Conservation (phyloP, 2,113 vertebrate species). For the Albula glossodonta region DNA sequence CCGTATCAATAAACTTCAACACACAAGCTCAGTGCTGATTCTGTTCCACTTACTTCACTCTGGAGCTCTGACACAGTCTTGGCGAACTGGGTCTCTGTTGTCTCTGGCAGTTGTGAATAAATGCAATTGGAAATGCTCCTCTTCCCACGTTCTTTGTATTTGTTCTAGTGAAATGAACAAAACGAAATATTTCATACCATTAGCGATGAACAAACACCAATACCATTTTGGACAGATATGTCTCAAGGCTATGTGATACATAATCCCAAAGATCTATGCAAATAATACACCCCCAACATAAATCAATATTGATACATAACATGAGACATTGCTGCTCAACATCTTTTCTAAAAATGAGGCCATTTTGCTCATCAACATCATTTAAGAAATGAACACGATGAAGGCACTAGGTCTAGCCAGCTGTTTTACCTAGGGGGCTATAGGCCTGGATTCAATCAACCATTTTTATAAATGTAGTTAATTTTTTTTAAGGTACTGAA, state of each 20-base stretch:
- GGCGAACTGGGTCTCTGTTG: slow-evolving; percentile 46
- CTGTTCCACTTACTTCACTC: slow-evolving; percentile 66
- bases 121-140: slow-evolving; percentile 43
- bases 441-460: neutral
- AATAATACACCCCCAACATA: neutral
- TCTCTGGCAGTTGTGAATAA: slow-evolving; percentile 55
- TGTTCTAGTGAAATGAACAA: slow-evolving; percentile 45
- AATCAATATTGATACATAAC: too few species aligned
- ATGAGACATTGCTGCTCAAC: too few species aligned
- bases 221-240: neutral
- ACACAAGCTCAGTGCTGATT: neutral
- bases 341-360: too few species aligned
- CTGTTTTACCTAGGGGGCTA: neutral
- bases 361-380: too few species aligned
- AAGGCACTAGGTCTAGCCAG: too few species aligned
- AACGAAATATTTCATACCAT: neutral
- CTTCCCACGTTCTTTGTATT: slow-evolving; percentile 53
- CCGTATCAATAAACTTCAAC: neutral
- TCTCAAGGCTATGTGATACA: neutral
- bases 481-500: too few species aligned
- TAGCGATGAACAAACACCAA: neutral
- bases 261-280: neutral
- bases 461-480: too few species aligned
- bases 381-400: too few species aligned
- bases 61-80: slow-evolving; percentile 66